Evolutionary conservation across 2,797 vertebrate genomes (phyloP).

Genomic region (Lacerta bilineata): DNA sequence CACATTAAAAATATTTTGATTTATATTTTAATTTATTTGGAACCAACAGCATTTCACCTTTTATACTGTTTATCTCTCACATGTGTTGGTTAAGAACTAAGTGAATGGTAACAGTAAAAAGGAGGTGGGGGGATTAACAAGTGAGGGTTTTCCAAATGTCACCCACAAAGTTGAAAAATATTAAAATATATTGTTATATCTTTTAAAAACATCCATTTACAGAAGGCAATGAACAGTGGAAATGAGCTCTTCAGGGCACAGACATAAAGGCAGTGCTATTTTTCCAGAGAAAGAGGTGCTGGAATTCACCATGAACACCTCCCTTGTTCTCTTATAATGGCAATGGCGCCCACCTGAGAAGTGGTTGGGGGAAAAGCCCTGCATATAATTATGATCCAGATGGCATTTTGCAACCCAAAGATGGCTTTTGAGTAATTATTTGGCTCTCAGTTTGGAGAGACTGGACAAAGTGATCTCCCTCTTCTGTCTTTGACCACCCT

Average conservation of each 20-base stretch:
- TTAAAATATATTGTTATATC: neutral
- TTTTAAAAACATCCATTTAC: neutral
- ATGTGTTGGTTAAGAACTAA: constrained; percentile 13
- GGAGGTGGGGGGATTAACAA: neutral
- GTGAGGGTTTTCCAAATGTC: neutral
- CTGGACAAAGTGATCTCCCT: neutral
- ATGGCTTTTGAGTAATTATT: neutral
- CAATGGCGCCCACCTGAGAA: too few relatives aligned
- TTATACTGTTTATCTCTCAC: neutral
- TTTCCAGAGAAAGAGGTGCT: too few relatives aligned
- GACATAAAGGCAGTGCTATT: neutral
- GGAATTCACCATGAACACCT: too few relatives aligned
- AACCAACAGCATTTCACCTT: neutral
- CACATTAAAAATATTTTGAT: constrained; percentile 9
- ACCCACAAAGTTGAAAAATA: neutral
- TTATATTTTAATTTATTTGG: neutral
- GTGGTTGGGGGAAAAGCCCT: too few relatives aligned
- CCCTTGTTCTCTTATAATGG: too few relatives aligned
- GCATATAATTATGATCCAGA: neutral
- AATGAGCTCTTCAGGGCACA: neutral
- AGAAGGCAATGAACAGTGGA: neutral
- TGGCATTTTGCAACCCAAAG: neutral
- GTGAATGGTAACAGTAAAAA: neutral
- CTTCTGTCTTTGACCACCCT: neutral
- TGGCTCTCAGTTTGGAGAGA: neutral